Conservation (phyloP, 2,797 vertebrate genomes). For the Lateolabrax maculatus region DNA sequence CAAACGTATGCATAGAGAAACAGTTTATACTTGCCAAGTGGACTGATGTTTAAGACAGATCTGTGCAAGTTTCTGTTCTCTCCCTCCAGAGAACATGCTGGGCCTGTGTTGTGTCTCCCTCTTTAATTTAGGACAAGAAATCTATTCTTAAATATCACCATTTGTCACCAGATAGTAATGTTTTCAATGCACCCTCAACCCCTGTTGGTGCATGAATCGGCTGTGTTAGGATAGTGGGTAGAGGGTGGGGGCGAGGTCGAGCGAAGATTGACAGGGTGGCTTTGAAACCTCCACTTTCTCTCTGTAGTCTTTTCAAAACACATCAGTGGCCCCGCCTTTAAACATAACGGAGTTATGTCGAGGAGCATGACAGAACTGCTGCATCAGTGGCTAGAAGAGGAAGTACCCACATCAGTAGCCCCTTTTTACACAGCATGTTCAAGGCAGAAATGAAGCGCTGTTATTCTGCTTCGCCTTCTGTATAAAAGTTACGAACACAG, state of each 20-base stretch:
- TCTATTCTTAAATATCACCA: slow-evolving; percentile 62
- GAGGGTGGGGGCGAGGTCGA: slow-evolving; percentile 54
- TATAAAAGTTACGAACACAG: too few species aligned
- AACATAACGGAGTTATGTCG: slow-evolving; percentile 65
- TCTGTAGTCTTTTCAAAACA: slow-evolving; percentile 82
- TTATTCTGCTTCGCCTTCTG: too few species aligned
- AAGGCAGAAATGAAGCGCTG: too few species aligned
- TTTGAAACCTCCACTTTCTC: slow-evolving; percentile 77
- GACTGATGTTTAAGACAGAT: slow-evolving; percentile 59
- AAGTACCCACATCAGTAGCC: slow-evolving; percentile 65
- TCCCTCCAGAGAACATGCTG: slow-evolving; percentile 21
- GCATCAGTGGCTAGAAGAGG: slow-evolving; percentile 65
- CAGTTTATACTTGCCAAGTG: slow-evolving; percentile 57
- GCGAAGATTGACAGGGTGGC: slow-evolving; percentile 76
- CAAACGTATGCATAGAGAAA: slow-evolving; percentile 46
- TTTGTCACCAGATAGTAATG: slow-evolving; percentile 76
- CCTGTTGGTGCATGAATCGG: slow-evolving; percentile 40
- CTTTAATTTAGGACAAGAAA: slow-evolving; percentile 54
- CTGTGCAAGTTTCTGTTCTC: slow-evolving; percentile 24
- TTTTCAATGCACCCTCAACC: slow-evolving; percentile 65
- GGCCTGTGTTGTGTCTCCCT: slow-evolving; percentile 65
- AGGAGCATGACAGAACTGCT: slow-evolving; percentile 62
- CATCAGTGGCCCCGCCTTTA: slow-evolving; percentile 66
- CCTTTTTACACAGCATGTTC: too few species aligned
- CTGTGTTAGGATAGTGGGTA: slow-evolving; percentile 50